Evolutionary conservation across 2,113 vertebrate genomes (phyloP), one percentile per base, ranked within the genome.

Genomic region (Ariopsis seemanni): DNA sequence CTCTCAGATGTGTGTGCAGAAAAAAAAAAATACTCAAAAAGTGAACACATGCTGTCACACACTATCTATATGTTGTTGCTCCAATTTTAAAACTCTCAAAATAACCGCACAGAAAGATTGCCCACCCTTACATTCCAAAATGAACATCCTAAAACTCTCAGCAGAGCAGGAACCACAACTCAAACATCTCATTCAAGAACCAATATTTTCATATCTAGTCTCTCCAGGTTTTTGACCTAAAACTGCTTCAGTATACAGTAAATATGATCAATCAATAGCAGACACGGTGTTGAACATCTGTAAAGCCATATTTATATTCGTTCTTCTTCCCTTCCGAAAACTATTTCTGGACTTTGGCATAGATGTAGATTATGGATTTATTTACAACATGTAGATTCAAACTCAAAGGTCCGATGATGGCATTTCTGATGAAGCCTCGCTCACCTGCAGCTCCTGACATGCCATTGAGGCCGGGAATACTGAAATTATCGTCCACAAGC

Each of bases 381-480:
- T 55, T 55, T n/a, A 77, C 48, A 77, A 22, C n/a, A 58, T 80
- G 6, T 34, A 57, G 5, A 78, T 27, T 27, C n/a, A 30, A 30
- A 79, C 14, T 12, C 0, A 42, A 22, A 62, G 11, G 15, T 11
- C 53, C 55, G 22, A 22, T 60, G 18, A 17, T 60, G 78, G n/a
- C 17, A 34, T 42, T 81, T 60, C 57, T 5, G 55, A 27, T 50
- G 72, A 11, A 48, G 25, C 53, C 12, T 50, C 93, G 48, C 12
- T 50, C 93, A 95, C 98, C 98, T 97, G 98, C 97, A 84, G 97
- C 95, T 88, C 96, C 95, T 77, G 98, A 97, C 92, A 96, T 96
- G 89, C 98, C 98, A 18, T 97, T 99, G 87, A 96, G 88, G 87
- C 98, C 98, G 1, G 94, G 96, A 86, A 97, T 90, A 27, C 93